phyloP scores from a whole-genome alignment of 2,797 vertebrate species.

The Enteromius argenteus region DNA sequence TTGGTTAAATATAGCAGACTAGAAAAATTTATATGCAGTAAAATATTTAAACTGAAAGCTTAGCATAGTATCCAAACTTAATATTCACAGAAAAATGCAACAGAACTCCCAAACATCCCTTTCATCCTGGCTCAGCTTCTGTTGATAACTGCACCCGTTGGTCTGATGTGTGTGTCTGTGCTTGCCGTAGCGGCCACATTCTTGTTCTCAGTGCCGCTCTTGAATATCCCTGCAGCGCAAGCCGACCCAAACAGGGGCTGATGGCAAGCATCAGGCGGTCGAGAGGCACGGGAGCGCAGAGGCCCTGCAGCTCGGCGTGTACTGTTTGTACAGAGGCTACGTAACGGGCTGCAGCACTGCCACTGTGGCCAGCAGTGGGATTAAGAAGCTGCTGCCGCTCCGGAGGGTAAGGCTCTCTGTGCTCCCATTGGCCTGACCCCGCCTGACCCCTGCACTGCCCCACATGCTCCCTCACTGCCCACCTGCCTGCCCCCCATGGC shows the following conservation, averaged over 20 bases:
- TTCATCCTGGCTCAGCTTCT: background rate
- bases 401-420: constrained; percentile 83
- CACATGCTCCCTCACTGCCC: constrained; percentile 53
- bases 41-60: background rate
- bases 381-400: constrained; percentile 82
- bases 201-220: constrained; percentile 67
- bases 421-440: constrained; percentile 62
- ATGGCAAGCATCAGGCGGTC: constrained; percentile 78
- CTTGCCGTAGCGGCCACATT: constrained; percentile 45
- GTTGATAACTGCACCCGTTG: constrained; percentile 10
- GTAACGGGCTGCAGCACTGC: constrained; percentile 72
- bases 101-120: background rate
- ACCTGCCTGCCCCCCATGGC: constrained; percentile 25
- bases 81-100: background rate
- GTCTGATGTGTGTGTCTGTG: constrained; percentile 36
- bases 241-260: constrained; percentile 79
- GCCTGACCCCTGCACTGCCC: constrained; percentile 65
- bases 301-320: constrained; percentile 81
- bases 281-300: constrained; percentile 72
- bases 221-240: constrained; percentile 82
- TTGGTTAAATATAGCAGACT: constrained; percentile 6
- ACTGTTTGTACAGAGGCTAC: constrained; percentile 84
- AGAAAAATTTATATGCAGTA: constrained; percentile 7
- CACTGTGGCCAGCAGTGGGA: constrained; percentile 74
- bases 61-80: constrained; percentile 26